A percentile compares a stretch with the other conserved stretches of the same genome.
Evolutionary conservation across 2,113 vertebrate genomes (phyloP).

Genomic region (Pangasianodon gigas): DNA sequence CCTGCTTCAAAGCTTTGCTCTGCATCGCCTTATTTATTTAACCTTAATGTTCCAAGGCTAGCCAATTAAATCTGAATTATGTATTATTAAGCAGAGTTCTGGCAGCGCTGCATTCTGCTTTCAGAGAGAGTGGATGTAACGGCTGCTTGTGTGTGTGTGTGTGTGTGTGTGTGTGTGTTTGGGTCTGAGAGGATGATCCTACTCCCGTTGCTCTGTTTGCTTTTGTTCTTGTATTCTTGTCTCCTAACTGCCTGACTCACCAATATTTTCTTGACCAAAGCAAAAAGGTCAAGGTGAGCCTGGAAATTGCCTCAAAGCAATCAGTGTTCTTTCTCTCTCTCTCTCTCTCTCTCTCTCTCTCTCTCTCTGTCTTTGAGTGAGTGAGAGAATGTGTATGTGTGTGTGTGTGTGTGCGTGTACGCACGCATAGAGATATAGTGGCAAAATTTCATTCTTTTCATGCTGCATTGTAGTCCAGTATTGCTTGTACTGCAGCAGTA

Average conservation of each 20-base stretch:
- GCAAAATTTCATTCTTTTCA: background rate
- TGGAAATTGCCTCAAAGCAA: slow-evolving; percentile 72
- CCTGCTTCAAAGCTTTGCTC: background rate
- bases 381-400: background rate
- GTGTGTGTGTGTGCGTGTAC: slow-evolving; percentile 14
- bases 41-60: background rate
- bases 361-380: background rate
- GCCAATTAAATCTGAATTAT: slow-evolving; percentile 16
- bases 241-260: slow-evolving; percentile 64
- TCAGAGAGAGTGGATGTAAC: slow-evolving; percentile 35
- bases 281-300: slow-evolving; percentile 73
- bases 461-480: background rate
- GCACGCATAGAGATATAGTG: background rate
- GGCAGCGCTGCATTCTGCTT: slow-evolving; percentile 17
- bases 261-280: slow-evolving; percentile 69
- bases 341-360: background rate
- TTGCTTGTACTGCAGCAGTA: background rate
- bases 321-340: slow-evolving; percentile 50
- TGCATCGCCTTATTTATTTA: background rate
- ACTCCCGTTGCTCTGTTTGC: slow-evolving; percentile 41
- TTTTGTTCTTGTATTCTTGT: slow-evolving; percentile 71
- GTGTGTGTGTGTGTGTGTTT: slow-evolving; percentile 35
- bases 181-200: slow-evolving; percentile 12
- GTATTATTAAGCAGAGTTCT: slow-evolving; percentile 12
- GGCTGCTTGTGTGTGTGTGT: slow-evolving; percentile 34